A percentile compares a stretch with the other conserved stretches of the same genome.
Conservation (phyloP, 2,888 invertebrate species). For the Netelia fuscicornis region DNA sequence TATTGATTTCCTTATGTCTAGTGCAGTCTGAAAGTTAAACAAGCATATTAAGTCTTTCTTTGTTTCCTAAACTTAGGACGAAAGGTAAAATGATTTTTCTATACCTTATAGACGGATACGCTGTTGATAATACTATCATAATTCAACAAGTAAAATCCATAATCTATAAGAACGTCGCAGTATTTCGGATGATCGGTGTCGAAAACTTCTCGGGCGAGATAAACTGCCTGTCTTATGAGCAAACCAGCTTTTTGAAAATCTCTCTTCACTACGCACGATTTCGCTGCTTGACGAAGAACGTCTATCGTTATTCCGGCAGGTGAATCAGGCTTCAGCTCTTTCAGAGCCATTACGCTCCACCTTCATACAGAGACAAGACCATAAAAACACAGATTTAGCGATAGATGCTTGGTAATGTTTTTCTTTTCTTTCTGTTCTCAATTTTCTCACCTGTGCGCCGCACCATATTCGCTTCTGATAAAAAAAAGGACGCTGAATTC, state of each 20-base stretch:
- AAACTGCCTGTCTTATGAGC: slow-evolving; percentile 93
- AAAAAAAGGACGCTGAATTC: slow-evolving; percentile 94
- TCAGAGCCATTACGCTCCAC: slow-evolving; percentile 92
- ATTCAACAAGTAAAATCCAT: slow-evolving; percentile 96
- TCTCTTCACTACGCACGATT: slow-evolving; percentile 95
- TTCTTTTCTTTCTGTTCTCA: background rate
- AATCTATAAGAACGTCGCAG: slow-evolving; percentile 94
- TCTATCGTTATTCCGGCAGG: slow-evolving; percentile 91
- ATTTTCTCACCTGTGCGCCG: slow-evolving; percentile 86
- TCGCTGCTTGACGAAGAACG: slow-evolving; percentile 94
- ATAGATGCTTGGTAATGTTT: background rate
- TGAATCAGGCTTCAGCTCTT: slow-evolving; percentile 88
- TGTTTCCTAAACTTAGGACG: background rate
- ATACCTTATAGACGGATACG: slow-evolving; percentile 93
- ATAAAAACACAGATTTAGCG: slow-evolving; percentile 10
- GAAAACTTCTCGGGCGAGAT: slow-evolving; percentile 88
- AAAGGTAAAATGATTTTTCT: slow-evolving; percentile 1
- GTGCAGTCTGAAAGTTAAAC: slow-evolving; percentile 87
- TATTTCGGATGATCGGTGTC: slow-evolving; percentile 91
- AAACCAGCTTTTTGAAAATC: slow-evolving; percentile 93
- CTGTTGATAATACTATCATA: slow-evolving; percentile 94
- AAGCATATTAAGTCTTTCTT: background rate
- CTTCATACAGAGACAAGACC: slow-evolving; percentile 69
- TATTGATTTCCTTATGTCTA: slow-evolving; percentile 90
- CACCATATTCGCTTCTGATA: slow-evolving; percentile 93